Evolutionary conservation across 2,888 invertebrate species (phyloP), one percentile per base, ranked within the genome.

Genomic region (Scaptodrosophila latifasciaeformis): DNA sequence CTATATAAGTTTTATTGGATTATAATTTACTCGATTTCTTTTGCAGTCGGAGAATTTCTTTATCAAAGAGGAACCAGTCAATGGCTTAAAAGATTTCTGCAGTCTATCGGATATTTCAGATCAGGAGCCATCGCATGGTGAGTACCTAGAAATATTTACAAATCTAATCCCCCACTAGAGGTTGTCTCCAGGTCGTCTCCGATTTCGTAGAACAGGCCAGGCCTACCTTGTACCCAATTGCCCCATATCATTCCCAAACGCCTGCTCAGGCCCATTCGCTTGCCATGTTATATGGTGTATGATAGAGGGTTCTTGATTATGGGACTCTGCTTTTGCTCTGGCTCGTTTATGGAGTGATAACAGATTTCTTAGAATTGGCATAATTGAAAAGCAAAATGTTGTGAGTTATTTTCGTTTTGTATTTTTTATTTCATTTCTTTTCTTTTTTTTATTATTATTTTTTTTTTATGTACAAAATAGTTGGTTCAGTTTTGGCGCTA

Each of bases 81-180:
- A 93, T 85, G 88, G 89, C 52, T 90, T 91, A 59, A 89, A 92
- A 62, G 91, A 93, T 62, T 54, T 76, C 72, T 96, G 96, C 35
- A 96, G 95, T 45, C 90, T 96, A 76, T 95, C 95, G 75, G 96
- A 96, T 87, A 90, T 96, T 47, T 95, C 95, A 47, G 96, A 96
- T 87, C 93, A 93, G 54, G 96, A 96, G 87, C 92, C 93, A 59
- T 96, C 96, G 55, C 87, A 95, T 84, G 95, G 95, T 95, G 87
- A 92, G 95, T 93, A 4, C 15, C 19, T 1, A 31, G 24, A n/a
- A n/a, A n/a, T n/a, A n/a, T n/a, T n/a, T n/a, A n/a, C n/a, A n/a
- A n/a, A n/a, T n/a, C n/a, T n/a, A n/a, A n/a, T n/a, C n/a, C n/a
- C n/a, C n/a, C n/a, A n/a, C n/a, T n/a, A n/a, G n/a, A n/a, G n/a